phyloP scores from a whole-genome alignment of 2,797 vertebrate species.

The Amniataba percoides region DNA sequence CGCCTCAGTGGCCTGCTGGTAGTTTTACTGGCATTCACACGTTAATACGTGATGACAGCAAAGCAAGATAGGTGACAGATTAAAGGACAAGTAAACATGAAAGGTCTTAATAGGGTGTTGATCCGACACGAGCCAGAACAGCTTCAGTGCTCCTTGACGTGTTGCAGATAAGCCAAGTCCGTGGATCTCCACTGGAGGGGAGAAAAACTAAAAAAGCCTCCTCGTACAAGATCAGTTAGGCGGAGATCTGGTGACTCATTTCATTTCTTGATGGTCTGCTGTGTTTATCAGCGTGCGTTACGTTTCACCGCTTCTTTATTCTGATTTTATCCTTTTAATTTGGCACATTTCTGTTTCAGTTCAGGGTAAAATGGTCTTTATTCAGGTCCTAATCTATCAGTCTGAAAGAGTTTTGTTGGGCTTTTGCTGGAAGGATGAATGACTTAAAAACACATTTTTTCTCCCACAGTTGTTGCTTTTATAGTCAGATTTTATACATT shows the following conservation, averaged over 20 bases:
- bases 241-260: background rate
- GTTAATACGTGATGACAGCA: background rate
- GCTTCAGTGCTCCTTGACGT: background rate
- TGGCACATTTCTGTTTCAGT: background rate
- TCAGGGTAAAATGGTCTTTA: background rate
- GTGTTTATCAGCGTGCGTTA: background rate
- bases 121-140: background rate
- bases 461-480: background rate
- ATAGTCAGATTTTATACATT: background rate
- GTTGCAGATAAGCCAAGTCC: background rate
- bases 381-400: background rate
- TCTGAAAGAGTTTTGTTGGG: background rate
- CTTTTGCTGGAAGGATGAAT: background rate
- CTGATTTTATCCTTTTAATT: background rate
- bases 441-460: background rate
- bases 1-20: background rate
- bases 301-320: background rate
- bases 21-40: background rate
- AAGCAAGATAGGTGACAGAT: background rate
- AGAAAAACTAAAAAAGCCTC: background rate
- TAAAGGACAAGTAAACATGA: conserved; percentile 1
- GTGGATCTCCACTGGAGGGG: background rate
- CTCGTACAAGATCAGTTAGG: background rate
- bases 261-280: background rate
- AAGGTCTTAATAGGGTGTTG: background rate